These are phyloP conservation scores for Harpalus rubripes DNA, from an alignment of 2,888 invertebrate species.

Conservation along the genomic window DNA sequence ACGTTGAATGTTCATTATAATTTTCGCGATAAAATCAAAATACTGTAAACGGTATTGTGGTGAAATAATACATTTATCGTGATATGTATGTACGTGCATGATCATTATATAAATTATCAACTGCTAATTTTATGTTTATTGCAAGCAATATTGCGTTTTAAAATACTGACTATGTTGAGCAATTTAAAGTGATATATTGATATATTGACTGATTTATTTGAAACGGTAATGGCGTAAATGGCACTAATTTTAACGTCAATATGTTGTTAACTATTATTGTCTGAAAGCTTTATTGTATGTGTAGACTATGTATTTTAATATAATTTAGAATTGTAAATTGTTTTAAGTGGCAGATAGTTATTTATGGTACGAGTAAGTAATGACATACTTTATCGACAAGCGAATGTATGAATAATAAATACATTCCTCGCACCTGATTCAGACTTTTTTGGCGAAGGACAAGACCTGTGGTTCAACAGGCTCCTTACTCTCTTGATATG, in stretches of 20 bases:
- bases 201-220: background rate
- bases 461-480: too few relatives aligned
- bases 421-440: too few relatives aligned
- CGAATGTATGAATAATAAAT: too few relatives aligned
- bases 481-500: too few relatives aligned
- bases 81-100: background rate
- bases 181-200: background rate
- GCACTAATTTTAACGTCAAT: background rate
- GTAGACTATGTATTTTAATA: background rate
- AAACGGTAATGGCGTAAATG: background rate
- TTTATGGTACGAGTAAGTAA: too few relatives aligned
- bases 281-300: background rate
- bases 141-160: background rate
- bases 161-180: background rate
- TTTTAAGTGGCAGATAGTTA: background rate
- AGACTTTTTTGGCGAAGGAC: too few relatives aligned
- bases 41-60: background rate
- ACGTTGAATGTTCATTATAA: background rate
- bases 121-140: slow-evolving; percentile 7
- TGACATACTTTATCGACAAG: too few relatives aligned
- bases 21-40: background rate
- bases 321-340: background rate
- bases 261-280: background rate
- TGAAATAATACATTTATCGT: slow-evolving; percentile 1
- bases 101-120: background rate